These are phyloP conservation scores for Spongilla lacustris DNA, from an alignment of 37 sponge, comb jelly and placozoan genomes.

Conservation along the genomic window DNA sequence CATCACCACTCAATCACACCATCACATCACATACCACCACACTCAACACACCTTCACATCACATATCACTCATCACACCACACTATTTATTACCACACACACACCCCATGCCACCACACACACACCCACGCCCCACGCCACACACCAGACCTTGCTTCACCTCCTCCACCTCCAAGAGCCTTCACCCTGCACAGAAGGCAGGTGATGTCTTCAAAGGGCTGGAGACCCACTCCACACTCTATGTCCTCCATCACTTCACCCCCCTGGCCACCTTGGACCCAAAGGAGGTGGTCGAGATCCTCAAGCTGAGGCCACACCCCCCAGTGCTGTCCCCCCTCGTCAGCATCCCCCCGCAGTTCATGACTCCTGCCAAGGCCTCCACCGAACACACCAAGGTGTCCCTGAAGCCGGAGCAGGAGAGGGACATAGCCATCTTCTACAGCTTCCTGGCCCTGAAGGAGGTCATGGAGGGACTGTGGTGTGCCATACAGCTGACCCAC, in stretches of 20 bases:
- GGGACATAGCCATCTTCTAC: constrained; percentile 84
- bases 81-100: too few species aligned
- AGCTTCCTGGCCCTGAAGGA: constrained; percentile 79
- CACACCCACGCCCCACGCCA: background rate
- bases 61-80: constrained; percentile 4
- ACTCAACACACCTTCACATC: too few species aligned
- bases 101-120: too few species aligned
- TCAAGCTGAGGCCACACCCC: constrained; percentile 71
- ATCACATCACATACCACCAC: too few species aligned
- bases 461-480: constrained; percentile 75
- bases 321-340: constrained; percentile 26
- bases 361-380: constrained; percentile 54
- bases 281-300: constrained; percentile 82
- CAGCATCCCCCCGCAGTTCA: constrained; percentile 52
- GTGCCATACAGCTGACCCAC: constrained; percentile 29
- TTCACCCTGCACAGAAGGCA: constrained; percentile 20
- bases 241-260: constrained; percentile 87
- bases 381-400: constrained; percentile 13
- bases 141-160: constrained; percentile 18
- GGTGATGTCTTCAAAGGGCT: constrained; percentile 90
- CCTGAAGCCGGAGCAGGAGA: constrained; percentile 76
- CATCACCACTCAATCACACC: too few species aligned
- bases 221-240: constrained; percentile 91
- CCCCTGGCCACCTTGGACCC: constrained; percentile 78
- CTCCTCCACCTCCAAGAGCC: background rate